A percentile compares a stretch with the other conserved stretches of the same genome.
Evolutionary conservation across 1,140 invertebrate genomes (phyloP).

Genomic region (Leptinotarsa texana): DNA sequence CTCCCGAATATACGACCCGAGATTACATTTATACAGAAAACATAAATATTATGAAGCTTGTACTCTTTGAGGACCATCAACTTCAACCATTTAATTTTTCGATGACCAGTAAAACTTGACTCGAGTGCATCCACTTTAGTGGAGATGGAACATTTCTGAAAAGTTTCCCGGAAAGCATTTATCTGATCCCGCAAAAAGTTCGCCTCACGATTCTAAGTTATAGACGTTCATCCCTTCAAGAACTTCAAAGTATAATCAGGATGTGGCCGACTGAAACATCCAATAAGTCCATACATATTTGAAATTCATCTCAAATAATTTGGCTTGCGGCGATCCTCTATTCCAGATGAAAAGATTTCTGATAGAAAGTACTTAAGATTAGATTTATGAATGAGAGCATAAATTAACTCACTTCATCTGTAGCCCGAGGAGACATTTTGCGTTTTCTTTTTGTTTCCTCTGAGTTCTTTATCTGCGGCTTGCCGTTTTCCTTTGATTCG

Average conservation of each 20-base stretch:
- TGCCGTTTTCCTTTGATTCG: no score
- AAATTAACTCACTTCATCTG: not conserved
- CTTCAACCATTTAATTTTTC: not conserved
- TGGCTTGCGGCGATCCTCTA: not conserved
- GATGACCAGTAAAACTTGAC: not conserved
- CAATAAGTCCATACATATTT: constrained; percentile 8
- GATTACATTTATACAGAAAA: no score
- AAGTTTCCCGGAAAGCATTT: not conserved
- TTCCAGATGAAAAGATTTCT: constrained; percentile 1
- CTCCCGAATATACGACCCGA: no score
- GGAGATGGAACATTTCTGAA: constrained; percentile 5
- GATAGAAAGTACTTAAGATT: constrained; percentile 1
- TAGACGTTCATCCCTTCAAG: not conserved
- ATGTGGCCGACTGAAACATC: not conserved
- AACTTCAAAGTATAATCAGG: not conserved
- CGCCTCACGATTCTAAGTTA: constrained; percentile 1
- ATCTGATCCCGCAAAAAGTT: not conserved
- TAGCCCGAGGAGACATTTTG: not conserved
- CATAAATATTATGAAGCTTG: no score
- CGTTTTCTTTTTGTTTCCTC: not conserved
- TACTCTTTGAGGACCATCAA: not conserved
- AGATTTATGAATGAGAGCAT: not conserved
- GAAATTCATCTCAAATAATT: constrained; percentile 6
- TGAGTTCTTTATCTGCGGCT: no score
- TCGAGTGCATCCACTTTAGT: not conserved